phyloP scores from a whole-genome alignment of 2,888 invertebrate genomes.

The Leucoma salicis region DNA sequence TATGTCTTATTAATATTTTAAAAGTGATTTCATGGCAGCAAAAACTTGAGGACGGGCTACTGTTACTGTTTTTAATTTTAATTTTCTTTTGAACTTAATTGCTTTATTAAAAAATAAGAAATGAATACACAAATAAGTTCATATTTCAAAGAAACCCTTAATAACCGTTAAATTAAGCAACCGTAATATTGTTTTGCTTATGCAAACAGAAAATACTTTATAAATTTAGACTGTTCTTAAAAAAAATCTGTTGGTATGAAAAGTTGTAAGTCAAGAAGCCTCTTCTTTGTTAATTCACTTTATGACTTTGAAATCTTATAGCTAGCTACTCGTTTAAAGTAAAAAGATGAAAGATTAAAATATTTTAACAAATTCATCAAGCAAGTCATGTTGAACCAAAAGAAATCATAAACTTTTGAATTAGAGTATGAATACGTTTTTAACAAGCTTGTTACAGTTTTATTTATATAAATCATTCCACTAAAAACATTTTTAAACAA shows the following conservation, averaged over 20 bases:
- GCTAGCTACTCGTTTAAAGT: slow-evolving; percentile 17
- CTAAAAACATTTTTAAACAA: too few relatives aligned
- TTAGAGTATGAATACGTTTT: too few relatives aligned
- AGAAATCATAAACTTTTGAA: too few relatives aligned
- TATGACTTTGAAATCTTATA: slow-evolving; percentile 29
- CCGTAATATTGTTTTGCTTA: slow-evolving; percentile 18
- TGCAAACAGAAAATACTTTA: slow-evolving; percentile 15
- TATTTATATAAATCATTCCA: too few relatives aligned
- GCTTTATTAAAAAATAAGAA: neutral
- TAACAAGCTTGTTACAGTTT: too few relatives aligned
- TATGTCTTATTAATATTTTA: too few relatives aligned
- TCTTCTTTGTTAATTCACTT: slow-evolving; percentile 31
- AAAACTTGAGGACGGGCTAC: neutral
- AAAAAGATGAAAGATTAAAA: too few relatives aligned
- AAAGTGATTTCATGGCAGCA: neutral
- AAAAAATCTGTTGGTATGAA: slow-evolving; percentile 20
- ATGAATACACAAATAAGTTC: neutral
- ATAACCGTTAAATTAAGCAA: slow-evolving; percentile 19
- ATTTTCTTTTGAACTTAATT: neutral
- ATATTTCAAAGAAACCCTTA: slow-evolving; percentile 11
- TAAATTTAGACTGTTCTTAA: slow-evolving; percentile 12
- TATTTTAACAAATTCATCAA: too few relatives aligned
- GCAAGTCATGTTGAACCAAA: too few relatives aligned
- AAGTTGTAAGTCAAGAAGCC: slow-evolving; percentile 27
- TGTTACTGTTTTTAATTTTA: neutral